A percentile compares a stretch with the other conserved stretches of the same genome.
Evolutionary conservation across 1,140 invertebrate genomes (phyloP).

Genomic region (Panagrolaimus sp.): DNA sequence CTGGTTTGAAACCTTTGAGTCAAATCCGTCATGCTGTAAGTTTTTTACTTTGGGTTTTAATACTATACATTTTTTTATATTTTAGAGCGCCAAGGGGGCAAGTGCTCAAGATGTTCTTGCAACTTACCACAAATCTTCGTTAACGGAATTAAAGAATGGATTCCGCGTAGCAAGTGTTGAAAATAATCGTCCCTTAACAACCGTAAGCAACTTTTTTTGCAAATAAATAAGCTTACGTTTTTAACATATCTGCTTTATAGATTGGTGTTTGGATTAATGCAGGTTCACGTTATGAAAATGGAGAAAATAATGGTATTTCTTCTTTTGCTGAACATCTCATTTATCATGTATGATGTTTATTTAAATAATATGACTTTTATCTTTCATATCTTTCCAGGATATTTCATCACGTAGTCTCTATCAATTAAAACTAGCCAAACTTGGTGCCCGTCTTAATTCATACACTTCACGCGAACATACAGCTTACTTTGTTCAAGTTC

Average conservation of each 20-base stretch:
- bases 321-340: conserved; percentile 99
- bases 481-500: conserved; percentile 96
- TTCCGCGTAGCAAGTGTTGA: conserved; percentile 90
- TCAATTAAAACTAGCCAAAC: conserved; percentile 90
- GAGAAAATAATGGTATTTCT: conserved; percentile 90
- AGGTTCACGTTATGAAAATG: conserved; percentile 88
- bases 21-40: conserved; percentile 11
- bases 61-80: background rate
- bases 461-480: conserved; percentile 98
- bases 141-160: conserved; percentile 79
- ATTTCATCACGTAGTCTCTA: background rate
- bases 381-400: background rate
- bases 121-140: conserved; percentile 74
- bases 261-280: conserved; percentile 98
- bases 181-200: conserved; percentile 84
- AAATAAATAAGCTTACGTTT: conserved; percentile 2
- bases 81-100: background rate
- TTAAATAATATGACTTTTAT: too few relatives aligned
- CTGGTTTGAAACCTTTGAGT: background rate
- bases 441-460: conserved; percentile 96
- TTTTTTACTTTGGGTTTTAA: background rate
- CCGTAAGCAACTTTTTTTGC: conserved; percentile 65
- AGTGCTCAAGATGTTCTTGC: conserved; percentile 29
- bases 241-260: conserved; percentile 28
- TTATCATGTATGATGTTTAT: conserved; percentile 75